phyloP scores from a whole-genome alignment of 2,113 vertebrate genomes.

The Clarias macrocephalus region DNA sequence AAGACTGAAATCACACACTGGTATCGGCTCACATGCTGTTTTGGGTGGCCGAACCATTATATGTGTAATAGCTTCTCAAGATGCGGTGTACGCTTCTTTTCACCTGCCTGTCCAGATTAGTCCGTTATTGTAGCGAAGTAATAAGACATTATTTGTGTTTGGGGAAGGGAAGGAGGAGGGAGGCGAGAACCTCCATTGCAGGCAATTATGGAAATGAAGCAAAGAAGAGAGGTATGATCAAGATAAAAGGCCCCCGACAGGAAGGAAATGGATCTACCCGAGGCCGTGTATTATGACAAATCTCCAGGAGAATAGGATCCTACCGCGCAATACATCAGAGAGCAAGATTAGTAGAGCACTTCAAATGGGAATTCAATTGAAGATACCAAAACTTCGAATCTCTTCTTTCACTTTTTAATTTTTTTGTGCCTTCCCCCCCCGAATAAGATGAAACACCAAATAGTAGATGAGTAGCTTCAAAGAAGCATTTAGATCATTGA shows the following conservation, averaged over 20 bases:
- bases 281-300: slow-evolving; percentile 59
- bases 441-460: slow-evolving; percentile 49
- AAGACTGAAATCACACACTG: neutral
- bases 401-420: slow-evolving; percentile 16
- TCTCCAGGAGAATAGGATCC: slow-evolving; percentile 54
- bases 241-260: slow-evolving; percentile 57
- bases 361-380: slow-evolving; percentile 59
- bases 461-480: slow-evolving; percentile 36
- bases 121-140: slow-evolving; percentile 17
- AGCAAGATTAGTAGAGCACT: slow-evolving; percentile 57
- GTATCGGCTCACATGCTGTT: neutral
- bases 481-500: slow-evolving; percentile 39
- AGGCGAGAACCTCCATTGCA: slow-evolving; percentile 25
- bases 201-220: slow-evolving; percentile 54
- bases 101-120: slow-evolving; percentile 22
- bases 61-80: slow-evolving; percentile 14
- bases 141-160: slow-evolving; percentile 45
- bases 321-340: slow-evolving; percentile 60
- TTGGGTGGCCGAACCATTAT: slow-evolving; percentile 10
- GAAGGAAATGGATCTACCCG: slow-evolving; percentile 55
- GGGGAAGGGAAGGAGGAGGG: neutral
- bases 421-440: neutral
- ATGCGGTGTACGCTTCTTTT: slow-evolving; percentile 3
- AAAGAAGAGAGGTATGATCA: slow-evolving; percentile 46
- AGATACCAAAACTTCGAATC: slow-evolving; percentile 52